Conservation (phyloP, 2,888 invertebrate genomes). For the Ramazzottius varieornatus region DNA sequence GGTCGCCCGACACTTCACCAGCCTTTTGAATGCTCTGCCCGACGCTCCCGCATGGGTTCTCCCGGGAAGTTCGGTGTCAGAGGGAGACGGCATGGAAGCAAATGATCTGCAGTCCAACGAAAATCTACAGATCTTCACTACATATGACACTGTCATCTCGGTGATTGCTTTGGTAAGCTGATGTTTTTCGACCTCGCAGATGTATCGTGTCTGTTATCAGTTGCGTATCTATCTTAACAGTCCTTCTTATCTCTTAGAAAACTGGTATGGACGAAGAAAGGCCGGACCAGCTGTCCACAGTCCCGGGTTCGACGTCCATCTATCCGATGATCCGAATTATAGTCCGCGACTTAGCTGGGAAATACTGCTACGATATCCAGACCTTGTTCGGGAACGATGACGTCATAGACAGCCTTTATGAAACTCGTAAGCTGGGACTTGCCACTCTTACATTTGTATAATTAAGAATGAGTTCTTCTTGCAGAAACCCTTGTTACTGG, state of each 20-base stretch:
- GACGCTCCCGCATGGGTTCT: neutral
- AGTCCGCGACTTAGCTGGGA: neutral
- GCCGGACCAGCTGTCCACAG: too few species aligned
- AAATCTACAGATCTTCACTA: neutral
- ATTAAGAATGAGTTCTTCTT: too few species aligned
- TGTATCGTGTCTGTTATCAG: too few species aligned
- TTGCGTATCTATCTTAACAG: too few species aligned
- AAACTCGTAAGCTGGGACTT: neutral
- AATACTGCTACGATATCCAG: neutral
- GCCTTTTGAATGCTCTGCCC: neutral
- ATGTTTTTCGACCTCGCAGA: too few species aligned
- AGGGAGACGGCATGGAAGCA: neutral
- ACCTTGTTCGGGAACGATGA: neutral
- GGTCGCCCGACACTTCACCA: neutral
- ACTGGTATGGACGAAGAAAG: too few species aligned
- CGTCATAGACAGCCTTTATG: neutral
- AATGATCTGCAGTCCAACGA: neutral
- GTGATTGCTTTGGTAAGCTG: neutral
- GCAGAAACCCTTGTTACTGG: too few species aligned
- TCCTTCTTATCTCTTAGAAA: too few species aligned
- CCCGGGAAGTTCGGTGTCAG: neutral
- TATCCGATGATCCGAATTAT: neutral
- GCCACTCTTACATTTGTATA: neutral
- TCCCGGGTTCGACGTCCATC: too few species aligned
- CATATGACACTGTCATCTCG: neutral